These are phyloP conservation scores for Ctenopoma multispine DNA, from an alignment of 2,797 vertebrate species.

Conservation along the genomic window DNA sequence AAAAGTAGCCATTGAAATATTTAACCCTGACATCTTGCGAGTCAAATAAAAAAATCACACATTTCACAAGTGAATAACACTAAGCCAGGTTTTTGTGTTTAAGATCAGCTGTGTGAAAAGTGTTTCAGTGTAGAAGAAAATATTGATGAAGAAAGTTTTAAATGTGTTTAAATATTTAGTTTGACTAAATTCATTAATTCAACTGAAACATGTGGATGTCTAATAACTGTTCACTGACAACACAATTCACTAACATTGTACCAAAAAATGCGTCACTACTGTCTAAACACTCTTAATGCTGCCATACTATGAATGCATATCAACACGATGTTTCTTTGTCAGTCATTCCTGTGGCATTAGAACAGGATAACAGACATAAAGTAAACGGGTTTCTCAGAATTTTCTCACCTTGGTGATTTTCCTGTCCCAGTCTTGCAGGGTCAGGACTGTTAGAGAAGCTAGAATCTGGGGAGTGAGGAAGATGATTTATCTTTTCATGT, in stretches of 20 bases:
- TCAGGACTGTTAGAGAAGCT: conserved; percentile 44
- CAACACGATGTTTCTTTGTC: not conserved
- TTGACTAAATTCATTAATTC: too few relatives aligned
- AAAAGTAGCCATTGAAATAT: not conserved
- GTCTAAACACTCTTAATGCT: not conserved
- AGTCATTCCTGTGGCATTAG: not conserved
- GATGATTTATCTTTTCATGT: conserved; percentile 21
- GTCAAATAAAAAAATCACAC: not conserved
- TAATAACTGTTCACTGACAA: not conserved
- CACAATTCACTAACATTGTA: too few relatives aligned
- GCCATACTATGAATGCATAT: not conserved
- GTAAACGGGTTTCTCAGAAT: not conserved
- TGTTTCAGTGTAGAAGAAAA: too few relatives aligned
- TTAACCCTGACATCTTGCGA: too few relatives aligned
- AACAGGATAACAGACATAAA: not conserved
- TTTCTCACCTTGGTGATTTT: conserved; percentile 48
- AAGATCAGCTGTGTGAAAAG: not conserved
- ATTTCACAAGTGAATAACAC: not conserved
- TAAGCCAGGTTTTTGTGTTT: not conserved
- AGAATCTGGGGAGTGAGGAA: conserved; percentile 23
- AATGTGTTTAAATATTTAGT: too few relatives aligned
- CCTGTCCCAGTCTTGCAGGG: conserved; percentile 7
- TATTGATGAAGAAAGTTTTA: too few relatives aligned
- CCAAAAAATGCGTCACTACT: too few relatives aligned
- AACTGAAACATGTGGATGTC: not conserved